Percentiles rank a stretch among this genome's conserved stretches.
Conservation (phyloP, 2,113 vertebrate genomes). For the Corydoras maculifer region DNA sequence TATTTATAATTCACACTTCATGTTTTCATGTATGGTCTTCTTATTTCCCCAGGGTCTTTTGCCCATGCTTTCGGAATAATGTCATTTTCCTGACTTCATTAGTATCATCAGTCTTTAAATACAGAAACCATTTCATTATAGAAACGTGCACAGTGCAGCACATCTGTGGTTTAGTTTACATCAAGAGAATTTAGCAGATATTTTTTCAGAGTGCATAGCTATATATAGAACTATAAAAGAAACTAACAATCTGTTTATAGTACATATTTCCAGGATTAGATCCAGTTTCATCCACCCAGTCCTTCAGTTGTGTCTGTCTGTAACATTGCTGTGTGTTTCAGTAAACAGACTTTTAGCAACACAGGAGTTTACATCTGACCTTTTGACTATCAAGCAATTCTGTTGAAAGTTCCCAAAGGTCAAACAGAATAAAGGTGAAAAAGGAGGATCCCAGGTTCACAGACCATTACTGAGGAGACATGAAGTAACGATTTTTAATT, state of each 20-base stretch:
- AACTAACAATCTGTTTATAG: not conserved
- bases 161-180: too few species aligned
- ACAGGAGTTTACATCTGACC: not conserved
- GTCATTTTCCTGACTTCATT: too few species aligned
- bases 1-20: too few species aligned
- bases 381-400: not conserved
- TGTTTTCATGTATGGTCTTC: too few species aligned
- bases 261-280: not conserved
- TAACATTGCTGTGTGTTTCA: not conserved
- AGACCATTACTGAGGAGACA: not conserved
- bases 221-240: too few species aligned
- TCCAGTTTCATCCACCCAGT: not conserved
- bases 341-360: not conserved
- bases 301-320: not conserved
- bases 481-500: conserved; percentile 28
- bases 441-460: conserved; percentile 3
- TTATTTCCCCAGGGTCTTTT: too few species aligned
- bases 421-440: conserved; percentile 21
- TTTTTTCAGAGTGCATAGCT: not conserved
- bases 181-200: too few species aligned
- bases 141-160: too few species aligned
- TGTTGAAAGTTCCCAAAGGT: not conserved
- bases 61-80: too few species aligned
- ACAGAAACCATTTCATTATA: too few species aligned
- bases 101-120: too few species aligned